Base-by-base conservation (phyloP, 2,888 invertebrate species). In the Phoenoteleia sp. region DNA sequence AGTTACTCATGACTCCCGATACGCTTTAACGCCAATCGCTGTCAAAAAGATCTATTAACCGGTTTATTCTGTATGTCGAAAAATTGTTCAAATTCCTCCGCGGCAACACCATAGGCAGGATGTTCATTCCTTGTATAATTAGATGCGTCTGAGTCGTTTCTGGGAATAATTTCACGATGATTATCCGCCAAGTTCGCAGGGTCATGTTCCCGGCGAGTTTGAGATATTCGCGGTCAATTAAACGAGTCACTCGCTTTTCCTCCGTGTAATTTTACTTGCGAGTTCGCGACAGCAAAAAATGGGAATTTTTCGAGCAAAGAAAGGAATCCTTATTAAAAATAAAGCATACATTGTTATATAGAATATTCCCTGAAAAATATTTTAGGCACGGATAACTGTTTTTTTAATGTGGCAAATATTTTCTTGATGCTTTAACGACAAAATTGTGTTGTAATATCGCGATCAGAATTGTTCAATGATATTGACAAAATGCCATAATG, bases 111-210 rank as follows among this genome's bases (percentile, higher is more conserved):
- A 39, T 29, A 47, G 52, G 58, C 76, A 56, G 56, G 66, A 66
- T 66, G 56, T 17, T 54, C 60, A 25, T 66, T 42, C 36, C 49
- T 52, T 52, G 45, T 19, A 71, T 58, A 58, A 58, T 58, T 58
- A 71, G 56, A 58, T 47, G 71, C 58, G 76, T 45, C 76, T 45
- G 52, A 15, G 36, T 39, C 15, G 47, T 42, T 71, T 52, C 56
- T 54, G 49, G n/a, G 62, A 76, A 76, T 66, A 76, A 66, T 76
- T 66, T 58, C 47, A 47, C 33, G 56, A 76, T 45, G 39, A 69
- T 69, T 69, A 67, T 58, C 60, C 56, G 19, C 21, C 47, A 19
- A 45, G 77, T 77, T 77, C 49, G 60, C 67, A 58, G 52, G 77
- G 77, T 79, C 77, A 47, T 33, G 69, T 56, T 36, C 45, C 56